Conservation (phyloP, 2,797 vertebrate species). For the Leuciscus waleckii region DNA sequence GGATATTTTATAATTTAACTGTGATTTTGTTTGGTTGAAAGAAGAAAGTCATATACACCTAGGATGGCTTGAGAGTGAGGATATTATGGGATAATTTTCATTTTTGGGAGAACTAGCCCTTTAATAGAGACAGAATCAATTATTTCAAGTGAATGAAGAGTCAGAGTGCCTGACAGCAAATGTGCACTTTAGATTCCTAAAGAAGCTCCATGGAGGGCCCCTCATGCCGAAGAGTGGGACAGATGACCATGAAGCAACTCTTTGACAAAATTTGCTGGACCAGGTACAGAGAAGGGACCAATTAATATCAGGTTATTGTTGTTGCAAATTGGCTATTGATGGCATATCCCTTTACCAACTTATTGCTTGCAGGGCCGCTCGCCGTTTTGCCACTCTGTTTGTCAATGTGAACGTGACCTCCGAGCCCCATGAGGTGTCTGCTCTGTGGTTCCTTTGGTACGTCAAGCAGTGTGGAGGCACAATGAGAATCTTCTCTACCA, state of each 20-base stretch:
- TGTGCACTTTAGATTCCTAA: slow-evolving; percentile 85
- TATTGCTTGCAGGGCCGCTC: slow-evolving; percentile 76
- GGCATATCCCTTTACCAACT: neutral
- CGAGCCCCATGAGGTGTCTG: slow-evolving; percentile 94
- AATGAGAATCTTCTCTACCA: slow-evolving; percentile 91
- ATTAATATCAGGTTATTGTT: neutral
- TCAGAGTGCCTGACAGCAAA: slow-evolving; percentile 15
- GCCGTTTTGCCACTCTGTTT: slow-evolving; percentile 87
- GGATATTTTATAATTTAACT: no score
- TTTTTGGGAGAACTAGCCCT: no score
- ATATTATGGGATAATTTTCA: no score
- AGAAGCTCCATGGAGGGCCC: slow-evolving; percentile 94
- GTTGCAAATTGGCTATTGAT: slow-evolving; percentile 1
- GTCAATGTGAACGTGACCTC: slow-evolving; percentile 94
- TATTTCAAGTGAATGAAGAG: neutral
- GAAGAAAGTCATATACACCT: no score
- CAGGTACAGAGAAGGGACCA: slow-evolving; percentile 75
- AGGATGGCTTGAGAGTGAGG: no score
- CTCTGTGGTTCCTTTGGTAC: slow-evolving; percentile 98
- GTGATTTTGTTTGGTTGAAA: no score
- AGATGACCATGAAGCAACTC: slow-evolving; percentile 92
- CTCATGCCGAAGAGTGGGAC: slow-evolving; percentile 95
- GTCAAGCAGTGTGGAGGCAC: slow-evolving; percentile 95
- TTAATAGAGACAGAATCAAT: neutral
- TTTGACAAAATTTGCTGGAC: slow-evolving; percentile 94